These are phyloP conservation scores for Excalfactoria chinensis DNA, from an alignment of 2,113 vertebrate genomes.

Conservation along the genomic window DNA sequence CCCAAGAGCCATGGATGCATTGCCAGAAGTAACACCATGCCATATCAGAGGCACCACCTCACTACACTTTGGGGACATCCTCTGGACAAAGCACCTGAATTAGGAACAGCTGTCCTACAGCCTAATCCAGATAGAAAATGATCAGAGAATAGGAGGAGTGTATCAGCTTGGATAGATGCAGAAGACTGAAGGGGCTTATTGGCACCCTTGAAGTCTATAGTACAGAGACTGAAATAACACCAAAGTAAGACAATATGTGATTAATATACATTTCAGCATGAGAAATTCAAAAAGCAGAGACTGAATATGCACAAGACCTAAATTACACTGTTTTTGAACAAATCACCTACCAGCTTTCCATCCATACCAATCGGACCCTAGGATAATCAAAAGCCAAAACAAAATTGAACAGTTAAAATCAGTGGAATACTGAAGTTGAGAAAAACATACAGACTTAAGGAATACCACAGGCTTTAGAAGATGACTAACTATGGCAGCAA, in stretches of 20 bases:
- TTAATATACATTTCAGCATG: neutral
- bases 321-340: slow-evolving; percentile 41
- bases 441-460: neutral
- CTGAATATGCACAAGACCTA: neutral
- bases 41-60: neutral
- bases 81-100: neutral
- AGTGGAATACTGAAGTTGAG: slow-evolving; percentile 4
- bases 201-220: neutral
- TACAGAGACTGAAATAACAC: neutral
- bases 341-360: slow-evolving; percentile 70
- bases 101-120: neutral
- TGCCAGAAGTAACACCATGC: neutral
- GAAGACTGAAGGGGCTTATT: neutral
- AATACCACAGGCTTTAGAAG: neutral
- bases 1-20: neutral
- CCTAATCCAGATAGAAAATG: neutral
- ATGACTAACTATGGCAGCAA: slow-evolving; percentile 8
- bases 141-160: neutral
- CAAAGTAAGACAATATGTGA: neutral
- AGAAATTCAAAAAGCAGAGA: neutral
- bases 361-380: slow-evolving; percentile 70
- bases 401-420: slow-evolving; percentile 73
- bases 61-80: neutral
- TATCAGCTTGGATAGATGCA: neutral
- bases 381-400: slow-evolving; percentile 66